Evolutionary conservation across 2,113 vertebrate species (phyloP).

Genomic region (Hemiscyllium ocellatum): DNA sequence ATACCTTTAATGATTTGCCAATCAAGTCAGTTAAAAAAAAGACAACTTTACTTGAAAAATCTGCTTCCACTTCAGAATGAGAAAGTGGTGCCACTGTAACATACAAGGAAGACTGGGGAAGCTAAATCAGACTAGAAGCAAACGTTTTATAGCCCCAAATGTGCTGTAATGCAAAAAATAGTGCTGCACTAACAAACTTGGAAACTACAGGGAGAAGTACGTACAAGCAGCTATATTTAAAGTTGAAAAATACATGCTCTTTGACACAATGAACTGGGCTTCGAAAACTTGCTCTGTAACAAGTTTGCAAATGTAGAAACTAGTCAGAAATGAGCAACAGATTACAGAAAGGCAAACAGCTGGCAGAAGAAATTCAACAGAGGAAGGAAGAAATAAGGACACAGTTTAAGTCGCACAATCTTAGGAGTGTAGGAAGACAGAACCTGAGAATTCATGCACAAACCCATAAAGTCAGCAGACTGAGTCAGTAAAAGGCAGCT

Average conservation of each 20-base stretch:
- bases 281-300: background rate
- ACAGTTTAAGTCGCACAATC: background rate
- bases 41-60: background rate
- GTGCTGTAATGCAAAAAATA: background rate
- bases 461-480: background rate
- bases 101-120: background rate
- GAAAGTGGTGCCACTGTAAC: background rate
- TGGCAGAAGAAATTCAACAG: background rate
- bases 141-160: background rate
- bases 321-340: background rate
- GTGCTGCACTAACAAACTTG: background rate
- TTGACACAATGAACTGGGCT: background rate
- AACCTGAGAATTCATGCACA: background rate
- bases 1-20: background rate
- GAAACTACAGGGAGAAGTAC: background rate
- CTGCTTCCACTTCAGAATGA: background rate
- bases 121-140: background rate
- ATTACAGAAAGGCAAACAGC: background rate
- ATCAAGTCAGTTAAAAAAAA: background rate
- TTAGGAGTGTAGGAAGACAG: background rate
- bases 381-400: background rate
- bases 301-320: background rate
- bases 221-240: background rate
- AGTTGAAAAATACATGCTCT: background rate
- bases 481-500: background rate